These are phyloP conservation scores for Odocoileus virginianus DNA, from an alignment of 2,113 vertebrate species.

Conservation along the genomic window DNA sequence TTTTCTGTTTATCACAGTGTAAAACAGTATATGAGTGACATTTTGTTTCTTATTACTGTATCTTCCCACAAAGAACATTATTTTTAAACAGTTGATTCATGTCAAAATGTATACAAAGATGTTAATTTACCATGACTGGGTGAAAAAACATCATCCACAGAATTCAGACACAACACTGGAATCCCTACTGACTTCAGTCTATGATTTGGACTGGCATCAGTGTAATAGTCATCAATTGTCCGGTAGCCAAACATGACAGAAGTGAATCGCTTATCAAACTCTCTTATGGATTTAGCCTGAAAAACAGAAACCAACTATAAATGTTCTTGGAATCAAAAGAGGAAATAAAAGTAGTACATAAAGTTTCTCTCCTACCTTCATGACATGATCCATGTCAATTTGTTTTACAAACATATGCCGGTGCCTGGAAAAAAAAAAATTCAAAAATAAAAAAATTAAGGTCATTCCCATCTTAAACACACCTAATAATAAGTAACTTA, in stretches of 20 bases:
- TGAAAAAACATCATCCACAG: conserved; percentile 96
- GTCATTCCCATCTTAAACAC: not conserved
- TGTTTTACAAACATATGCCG: conserved; percentile 92
- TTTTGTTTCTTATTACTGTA: not conserved
- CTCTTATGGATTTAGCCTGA: conserved; percentile 95
- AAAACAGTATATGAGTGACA: not conserved
- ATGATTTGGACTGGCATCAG: conserved; percentile 92
- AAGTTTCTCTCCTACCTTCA: conserved; percentile 88
- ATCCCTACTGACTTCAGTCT: conserved; percentile 94
- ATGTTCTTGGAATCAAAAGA: conserved; percentile 40
- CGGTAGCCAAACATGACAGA: conserved; percentile 97
- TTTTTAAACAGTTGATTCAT: not conserved
- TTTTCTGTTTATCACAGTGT: not conserved
- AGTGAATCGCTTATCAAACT: conserved; percentile 97
- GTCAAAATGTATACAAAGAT: not conserved
- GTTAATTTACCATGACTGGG: conserved; percentile 89
- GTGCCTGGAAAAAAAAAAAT: conserved; percentile 84
- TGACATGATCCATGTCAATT: conserved; percentile 95
- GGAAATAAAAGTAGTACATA: not conserved
- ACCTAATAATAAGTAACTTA: not conserved
- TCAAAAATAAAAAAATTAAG: conserved; percentile 39
- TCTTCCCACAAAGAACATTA: conserved; percentile 11
- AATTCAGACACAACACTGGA: conserved; percentile 96
- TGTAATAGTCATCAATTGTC: conserved; percentile 96
- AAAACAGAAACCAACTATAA: conserved; percentile 44